Percentiles rank a stretch among this genome's conserved stretches.
phyloP scores from a whole-genome alignment of 2,113 vertebrate genomes.

The Hassar affinis region DNA sequence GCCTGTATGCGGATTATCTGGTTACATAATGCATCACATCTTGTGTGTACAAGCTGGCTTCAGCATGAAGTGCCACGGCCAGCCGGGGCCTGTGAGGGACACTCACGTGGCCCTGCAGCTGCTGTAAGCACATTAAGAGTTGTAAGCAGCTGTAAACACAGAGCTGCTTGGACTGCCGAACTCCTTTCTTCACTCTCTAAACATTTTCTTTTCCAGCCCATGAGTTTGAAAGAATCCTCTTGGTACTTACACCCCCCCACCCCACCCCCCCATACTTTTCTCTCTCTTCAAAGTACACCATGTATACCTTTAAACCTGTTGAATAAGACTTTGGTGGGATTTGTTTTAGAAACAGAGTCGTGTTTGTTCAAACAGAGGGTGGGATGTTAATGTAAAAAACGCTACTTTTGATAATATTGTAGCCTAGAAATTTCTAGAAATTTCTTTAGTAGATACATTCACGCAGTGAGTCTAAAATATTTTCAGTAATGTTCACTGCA shows the following conservation, averaged over 20 bases:
- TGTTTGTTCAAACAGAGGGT: neutral
- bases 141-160: conserved; percentile 35
- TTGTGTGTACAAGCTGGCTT: neutral
- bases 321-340: neutral
- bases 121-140: conserved; percentile 37
- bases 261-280: neutral
- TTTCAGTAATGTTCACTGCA: neutral
- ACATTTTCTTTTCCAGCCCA: conserved; percentile 49
- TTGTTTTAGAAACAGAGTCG: neutral
- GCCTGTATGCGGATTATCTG: neutral
- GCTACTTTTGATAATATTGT: neutral
- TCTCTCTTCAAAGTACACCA: conserved; percentile 16
- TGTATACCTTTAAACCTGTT: conserved; percentile 1
- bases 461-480: conserved; percentile 24
- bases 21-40: conserved; percentile 1
- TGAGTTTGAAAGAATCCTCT: conserved; percentile 35
- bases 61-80: neutral
- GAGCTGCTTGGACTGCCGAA: neutral
- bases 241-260: conserved; percentile 23
- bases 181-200: conserved; percentile 40
- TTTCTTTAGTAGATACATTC: conserved; percentile 23
- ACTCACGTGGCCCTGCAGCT: conserved; percentile 1
- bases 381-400: neutral
- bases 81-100: conserved; percentile 1
- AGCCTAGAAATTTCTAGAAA: neutral